Evolutionary conservation across 2,797 vertebrate genomes (phyloP).

Genomic region (Neoniphon sammara): DNA sequence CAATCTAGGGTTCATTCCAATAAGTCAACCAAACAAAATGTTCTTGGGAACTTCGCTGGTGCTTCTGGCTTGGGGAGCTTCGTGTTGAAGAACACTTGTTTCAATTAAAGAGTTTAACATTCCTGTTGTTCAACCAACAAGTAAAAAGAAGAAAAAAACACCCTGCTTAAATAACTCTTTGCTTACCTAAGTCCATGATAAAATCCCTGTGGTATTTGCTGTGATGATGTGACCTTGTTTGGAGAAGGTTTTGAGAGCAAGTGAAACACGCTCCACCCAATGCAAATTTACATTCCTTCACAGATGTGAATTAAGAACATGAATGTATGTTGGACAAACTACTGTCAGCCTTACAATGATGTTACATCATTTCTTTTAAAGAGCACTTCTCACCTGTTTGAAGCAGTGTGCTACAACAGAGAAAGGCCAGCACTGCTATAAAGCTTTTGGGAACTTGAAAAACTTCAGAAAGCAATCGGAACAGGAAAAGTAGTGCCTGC

Average conservation of each 20-base stretch:
- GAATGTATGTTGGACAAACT: constrained; percentile 9
- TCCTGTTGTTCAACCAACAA: constrained; percentile 62
- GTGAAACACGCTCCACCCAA: constrained; percentile 44
- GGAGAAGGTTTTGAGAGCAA: constrained; percentile 64
- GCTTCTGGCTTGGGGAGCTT: constrained; percentile 24
- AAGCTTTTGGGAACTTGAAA: no score
- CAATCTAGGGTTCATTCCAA: constrained; percentile 34
- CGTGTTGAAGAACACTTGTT: constrained; percentile 28
- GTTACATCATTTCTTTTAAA: no score
- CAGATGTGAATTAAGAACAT: constrained; percentile 30
- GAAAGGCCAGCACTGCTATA: no score
- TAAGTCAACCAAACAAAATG: constrained; percentile 41
- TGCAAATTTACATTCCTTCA: constrained; percentile 56
- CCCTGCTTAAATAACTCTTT: constrained; percentile 48
- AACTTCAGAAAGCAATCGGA: no score
- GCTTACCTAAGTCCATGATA: constrained; percentile 72
- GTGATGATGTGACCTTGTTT: constrained; percentile 79
- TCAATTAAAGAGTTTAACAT: constrained; percentile 61
- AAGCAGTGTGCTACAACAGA: no score
- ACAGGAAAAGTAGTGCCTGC: no score
- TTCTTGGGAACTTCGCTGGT: constrained; percentile 24
- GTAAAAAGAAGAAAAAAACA: constrained; percentile 28
- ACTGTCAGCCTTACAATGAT: background rate
- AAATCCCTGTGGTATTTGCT: constrained; percentile 74
- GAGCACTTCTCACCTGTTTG: no score